Percentiles rank a stretch among this genome's conserved stretches.
These are phyloP conservation scores for Capreolus pygargus DNA, from an alignment of 2,113 vertebrate genomes.

Conservation along the genomic window DNA sequence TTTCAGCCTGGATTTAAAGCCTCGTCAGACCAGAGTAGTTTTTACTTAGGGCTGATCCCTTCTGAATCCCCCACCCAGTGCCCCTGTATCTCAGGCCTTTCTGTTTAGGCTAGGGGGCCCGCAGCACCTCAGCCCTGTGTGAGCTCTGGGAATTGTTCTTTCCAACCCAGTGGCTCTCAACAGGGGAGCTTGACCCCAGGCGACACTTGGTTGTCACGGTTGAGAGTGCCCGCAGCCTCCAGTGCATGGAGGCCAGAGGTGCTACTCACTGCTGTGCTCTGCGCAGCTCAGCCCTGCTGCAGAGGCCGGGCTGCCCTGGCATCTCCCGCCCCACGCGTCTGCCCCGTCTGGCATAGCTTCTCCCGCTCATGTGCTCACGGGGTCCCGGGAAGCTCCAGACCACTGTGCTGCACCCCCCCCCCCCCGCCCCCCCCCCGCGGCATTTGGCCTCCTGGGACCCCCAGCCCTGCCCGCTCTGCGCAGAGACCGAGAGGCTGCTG, in stretches of 20 bases:
- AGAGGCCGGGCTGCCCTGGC: rapidly evolving
- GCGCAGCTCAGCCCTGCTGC: background rate
- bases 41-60: background rate
- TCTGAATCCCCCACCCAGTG: background rate
- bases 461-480: background rate
- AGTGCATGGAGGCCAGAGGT: background rate
- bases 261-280: rapidly evolving
- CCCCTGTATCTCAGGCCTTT: background rate
- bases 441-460: background rate
- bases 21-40: background rate
- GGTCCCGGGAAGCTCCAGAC: background rate
- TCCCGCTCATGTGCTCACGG: rapidly evolving
- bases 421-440: no score
- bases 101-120: rapidly evolving
- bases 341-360: rapidly evolving
- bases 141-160: background rate
- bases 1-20: background rate
- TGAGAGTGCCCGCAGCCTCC: no score
- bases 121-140: background rate
- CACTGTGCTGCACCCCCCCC: background rate
- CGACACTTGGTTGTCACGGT: background rate
- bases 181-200: background rate
- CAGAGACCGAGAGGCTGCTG: rapidly evolving
- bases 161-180: no score
- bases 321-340: rapidly evolving